A percentile compares a stretch with the other conserved stretches of the same genome.
Evolutionary conservation across 2,797 vertebrate genomes (phyloP).

Genomic region (Pangasius djambal): DNA sequence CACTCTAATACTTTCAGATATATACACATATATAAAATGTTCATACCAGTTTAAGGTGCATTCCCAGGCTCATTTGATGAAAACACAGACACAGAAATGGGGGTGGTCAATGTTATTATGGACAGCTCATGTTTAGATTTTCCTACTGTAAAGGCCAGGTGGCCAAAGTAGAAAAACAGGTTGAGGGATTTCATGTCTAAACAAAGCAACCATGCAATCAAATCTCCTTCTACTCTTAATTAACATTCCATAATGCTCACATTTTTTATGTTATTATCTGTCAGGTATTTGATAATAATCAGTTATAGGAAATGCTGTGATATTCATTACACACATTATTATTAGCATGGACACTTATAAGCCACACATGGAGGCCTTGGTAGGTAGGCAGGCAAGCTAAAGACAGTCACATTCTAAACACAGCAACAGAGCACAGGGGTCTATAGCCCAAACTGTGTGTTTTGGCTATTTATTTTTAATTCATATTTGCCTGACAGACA

Average conservation of each 20-base stretch:
- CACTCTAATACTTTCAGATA: too few species aligned
- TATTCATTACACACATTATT: neutral
- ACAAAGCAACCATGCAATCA: neutral
- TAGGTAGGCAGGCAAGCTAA: neutral
- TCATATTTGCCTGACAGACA: neutral
- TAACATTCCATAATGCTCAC: neutral
- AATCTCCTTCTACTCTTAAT: neutral
- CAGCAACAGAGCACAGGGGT: too few species aligned
- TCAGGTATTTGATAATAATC: neutral
- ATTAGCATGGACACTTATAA: neutral
- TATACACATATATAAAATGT: too few species aligned
- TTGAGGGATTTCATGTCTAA: neutral
- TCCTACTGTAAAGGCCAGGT: neutral
- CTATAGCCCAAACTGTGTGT: neutral
- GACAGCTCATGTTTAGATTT: neutral
- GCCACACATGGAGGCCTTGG: neutral
- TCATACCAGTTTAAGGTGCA: neutral
- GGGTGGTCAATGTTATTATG: neutral
- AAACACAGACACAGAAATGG: neutral
- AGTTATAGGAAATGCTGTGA: neutral
- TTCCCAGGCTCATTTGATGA: neutral
- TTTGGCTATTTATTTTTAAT: neutral
- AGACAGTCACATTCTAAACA: neutral
- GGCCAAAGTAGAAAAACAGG: neutral
- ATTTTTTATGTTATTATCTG: neutral